These are phyloP conservation scores for Serilophus lunatus DNA, from an alignment of 2,113 vertebrate genomes.

Conservation along the genomic window DNA sequence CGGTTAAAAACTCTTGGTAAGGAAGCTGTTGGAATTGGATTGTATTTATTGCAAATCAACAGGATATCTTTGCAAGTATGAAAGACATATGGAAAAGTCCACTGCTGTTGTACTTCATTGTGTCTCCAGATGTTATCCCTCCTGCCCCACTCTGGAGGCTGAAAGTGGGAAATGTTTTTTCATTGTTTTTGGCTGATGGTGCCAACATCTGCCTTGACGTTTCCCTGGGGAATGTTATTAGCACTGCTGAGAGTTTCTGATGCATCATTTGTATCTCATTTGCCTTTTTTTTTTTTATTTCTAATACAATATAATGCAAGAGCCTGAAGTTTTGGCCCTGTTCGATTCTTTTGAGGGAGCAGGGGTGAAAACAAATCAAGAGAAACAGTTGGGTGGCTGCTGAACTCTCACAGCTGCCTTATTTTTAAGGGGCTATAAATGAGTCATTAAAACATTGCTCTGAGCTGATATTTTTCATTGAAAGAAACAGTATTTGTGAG, in stretches of 20 bases:
- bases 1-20: neutral
- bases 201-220: conserved; percentile 28
- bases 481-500: neutral
- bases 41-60: conserved; percentile 47
- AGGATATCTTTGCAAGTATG: neutral
- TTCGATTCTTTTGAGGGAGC: neutral
- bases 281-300: neutral
- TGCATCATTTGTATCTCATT: neutral
- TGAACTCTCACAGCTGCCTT: neutral
- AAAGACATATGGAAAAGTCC: conserved; percentile 29
- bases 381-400: neutral
- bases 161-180: neutral
- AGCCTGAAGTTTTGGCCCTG: neutral
- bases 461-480: neutral
- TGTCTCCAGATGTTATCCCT: conserved; percentile 37
- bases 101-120: neutral
- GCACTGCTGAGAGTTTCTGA: neutral
- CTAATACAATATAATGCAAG: neutral
- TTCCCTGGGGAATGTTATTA: conserved; percentile 1
- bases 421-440: neutral
- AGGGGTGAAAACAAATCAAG: neutral
- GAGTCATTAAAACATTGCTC: neutral
- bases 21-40: conserved; percentile 19
- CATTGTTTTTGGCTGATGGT: neutral
- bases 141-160: neutral